Evolutionary conservation across 1,140 invertebrate species (phyloP), one percentile per base, ranked within the genome.

Genomic region (Diachasma alloeum): DNA sequence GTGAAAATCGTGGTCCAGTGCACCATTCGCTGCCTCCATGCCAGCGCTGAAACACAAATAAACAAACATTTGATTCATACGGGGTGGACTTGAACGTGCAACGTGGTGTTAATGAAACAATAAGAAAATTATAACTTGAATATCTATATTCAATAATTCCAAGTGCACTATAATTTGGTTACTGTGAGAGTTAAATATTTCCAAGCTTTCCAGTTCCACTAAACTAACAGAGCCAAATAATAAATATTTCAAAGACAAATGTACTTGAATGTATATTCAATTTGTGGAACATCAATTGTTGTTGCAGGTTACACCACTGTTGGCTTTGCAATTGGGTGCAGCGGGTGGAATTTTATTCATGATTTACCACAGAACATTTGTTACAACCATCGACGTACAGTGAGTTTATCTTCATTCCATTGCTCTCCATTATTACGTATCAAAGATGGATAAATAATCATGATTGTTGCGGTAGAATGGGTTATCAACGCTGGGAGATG

Each of bases 1-100:
- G 86, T 93, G 92, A 76, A 93, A 88, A 77, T 93, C 92, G 79
- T 92, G 91, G 82, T 93, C 92, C 78, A 93, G 88, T 86, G 81
- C 90, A 89, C 80, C 91, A 87, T 85, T 90, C 85, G 83, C 85
- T 81, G 83, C 83, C 80, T 90, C 90, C 88, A 91, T 92, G 85
- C 88, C 91, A 82, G 87, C 86, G 83, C 90, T 91, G 86, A 56
- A 87, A 87, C 81, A 81, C 46, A 81, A 78, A 72, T 66, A 19
- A 70, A 70, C 39, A 59, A 53, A 17, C 17, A 37, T 56, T 24
- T 59, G 46, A 72, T 72, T 31, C 46, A 59, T 42, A 46, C 59
- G 39, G 68, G 69, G 9, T 13, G 5, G 4, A 46, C 4, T 70
- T 70, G n/a, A 5, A 36, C 4, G n/a, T 42, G 37, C 37, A n/a